Base-by-base conservation (phyloP, 92 coral and sea anemone species). In the Paragorgia papillata region DNA sequence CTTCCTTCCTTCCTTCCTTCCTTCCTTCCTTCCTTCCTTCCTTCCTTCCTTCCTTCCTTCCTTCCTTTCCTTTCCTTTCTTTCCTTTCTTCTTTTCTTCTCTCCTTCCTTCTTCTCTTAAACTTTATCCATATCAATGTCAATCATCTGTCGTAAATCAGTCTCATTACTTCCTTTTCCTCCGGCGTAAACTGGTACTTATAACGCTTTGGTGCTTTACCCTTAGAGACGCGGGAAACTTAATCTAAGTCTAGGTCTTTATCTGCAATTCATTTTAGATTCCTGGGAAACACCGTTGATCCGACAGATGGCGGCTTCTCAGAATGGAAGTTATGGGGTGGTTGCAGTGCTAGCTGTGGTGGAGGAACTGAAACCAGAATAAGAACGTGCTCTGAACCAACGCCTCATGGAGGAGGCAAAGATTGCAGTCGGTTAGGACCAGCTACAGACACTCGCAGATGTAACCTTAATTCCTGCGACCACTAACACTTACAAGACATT, bases 371-470 rank as follows among this genome's bases (percentile, higher is more conserved):
- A 32, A 53, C 48, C 27, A 53, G 64, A 54, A 19, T 54, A 21
- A 35, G 78, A 17, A 53, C 78, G 22, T 71, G 78, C 22, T 31
- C 78, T 1, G 63, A 53, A 13, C 78, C 78, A 19, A 30, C 28
- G 0, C 78, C 78, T 13, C 41, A 71, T 54, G 78, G 78, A 22
- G 78, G 78, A n/a, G 78, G 78, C 30, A 71, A 55, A 54, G 78
- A 71, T 55, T 71, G 78, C 41, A 15, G 27, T 21, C 41, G 51
- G n/a, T 14, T 71, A 51, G 78, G 78, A 39, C 50, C 78, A 32
- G 43, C 78, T 28, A 27, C 64, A 31, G 64, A 71, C 0, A 27
- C 48, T 20, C 78, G 78, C 13, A 53, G 19, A 26, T 71, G 78
- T 58, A 71, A 71, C 39, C 29, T 71, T 19, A 39, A 15, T 0